Conservation (phyloP, 1,140 invertebrate genomes). For the Eciton burchellii region DNA sequence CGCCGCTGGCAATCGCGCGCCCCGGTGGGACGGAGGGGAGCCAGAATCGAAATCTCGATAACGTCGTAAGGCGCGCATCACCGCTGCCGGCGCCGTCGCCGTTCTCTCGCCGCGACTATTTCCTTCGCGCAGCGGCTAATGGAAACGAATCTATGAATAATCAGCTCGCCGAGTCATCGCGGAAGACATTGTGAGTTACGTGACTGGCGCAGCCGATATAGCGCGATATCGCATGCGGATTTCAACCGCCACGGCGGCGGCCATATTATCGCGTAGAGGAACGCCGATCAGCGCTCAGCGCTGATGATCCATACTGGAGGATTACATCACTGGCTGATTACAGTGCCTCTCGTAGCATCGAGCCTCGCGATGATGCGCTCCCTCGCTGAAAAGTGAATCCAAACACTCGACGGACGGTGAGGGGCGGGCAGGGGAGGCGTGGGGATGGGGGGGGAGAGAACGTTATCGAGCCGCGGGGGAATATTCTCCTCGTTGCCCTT, state of each 20-base stretch:
- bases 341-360: background rate
- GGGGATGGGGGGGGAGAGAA: no score
- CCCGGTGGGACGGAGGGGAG: no score
- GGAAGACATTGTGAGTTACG: conserved; percentile 18
- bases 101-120: no score
- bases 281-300: background rate
- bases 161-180: background rate
- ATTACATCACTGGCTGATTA: background rate
- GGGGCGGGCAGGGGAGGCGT: no score
- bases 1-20: no score
- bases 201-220: background rate
- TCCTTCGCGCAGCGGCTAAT: no score
- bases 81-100: no score
- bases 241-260: background rate
- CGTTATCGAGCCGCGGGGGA: no score
- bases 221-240: conserved; percentile 12
- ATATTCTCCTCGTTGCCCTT: no score
- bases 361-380: background rate
- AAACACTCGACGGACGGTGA: background rate
- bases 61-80: no score
- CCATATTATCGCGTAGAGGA: conserved; percentile 9
- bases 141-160: conserved; percentile 8
- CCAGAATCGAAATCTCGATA: background rate
- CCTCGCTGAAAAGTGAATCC: background rate
- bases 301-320: background rate